Conservation (phyloP, 2,797 vertebrate species). For the Protosalanx chinensis region DNA sequence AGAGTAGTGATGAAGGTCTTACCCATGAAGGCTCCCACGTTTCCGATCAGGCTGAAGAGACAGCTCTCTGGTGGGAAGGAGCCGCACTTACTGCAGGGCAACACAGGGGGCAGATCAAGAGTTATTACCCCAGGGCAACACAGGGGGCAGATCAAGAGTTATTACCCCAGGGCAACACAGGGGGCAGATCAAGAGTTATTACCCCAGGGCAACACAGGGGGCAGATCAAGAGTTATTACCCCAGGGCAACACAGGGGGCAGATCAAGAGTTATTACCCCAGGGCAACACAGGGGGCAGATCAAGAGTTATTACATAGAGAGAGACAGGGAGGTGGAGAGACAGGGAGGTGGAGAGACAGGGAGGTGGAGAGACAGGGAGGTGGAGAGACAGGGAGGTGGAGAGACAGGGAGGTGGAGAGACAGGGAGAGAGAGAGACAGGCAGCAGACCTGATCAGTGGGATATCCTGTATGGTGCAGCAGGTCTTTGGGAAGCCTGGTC, state of each 20-base stretch:
- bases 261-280: too few species aligned
- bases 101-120: not conserved
- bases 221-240: not conserved
- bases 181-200: too few species aligned
- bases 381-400: too few species aligned
- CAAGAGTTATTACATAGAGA: too few species aligned
- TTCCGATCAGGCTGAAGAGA: constrained; percentile 91
- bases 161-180: too few species aligned
- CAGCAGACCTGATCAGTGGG: constrained; percentile 85
- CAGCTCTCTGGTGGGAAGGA: constrained; percentile 90
- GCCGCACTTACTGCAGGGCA: constrained; percentile 83
- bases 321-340: too few species aligned
- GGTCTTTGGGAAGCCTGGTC: constrained; percentile 85
- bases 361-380: too few species aligned
- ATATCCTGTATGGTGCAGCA: constrained; percentile 91
- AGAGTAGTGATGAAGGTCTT: constrained; percentile 34
- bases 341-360: too few species aligned
- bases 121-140: too few species aligned
- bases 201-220: constrained; percentile 8
- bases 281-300: not conserved
- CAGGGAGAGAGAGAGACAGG: constrained; percentile 1
- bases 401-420: constrained; percentile 4
- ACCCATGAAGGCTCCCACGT: constrained; percentile 93
- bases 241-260: too few species aligned
- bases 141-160: too few species aligned